Percentiles rank a stretch among this genome's conserved stretches.
These are phyloP conservation scores for Poeciliopsis infans DNA, from an alignment of 2,797 vertebrate species.

Conservation along the genomic window DNA sequence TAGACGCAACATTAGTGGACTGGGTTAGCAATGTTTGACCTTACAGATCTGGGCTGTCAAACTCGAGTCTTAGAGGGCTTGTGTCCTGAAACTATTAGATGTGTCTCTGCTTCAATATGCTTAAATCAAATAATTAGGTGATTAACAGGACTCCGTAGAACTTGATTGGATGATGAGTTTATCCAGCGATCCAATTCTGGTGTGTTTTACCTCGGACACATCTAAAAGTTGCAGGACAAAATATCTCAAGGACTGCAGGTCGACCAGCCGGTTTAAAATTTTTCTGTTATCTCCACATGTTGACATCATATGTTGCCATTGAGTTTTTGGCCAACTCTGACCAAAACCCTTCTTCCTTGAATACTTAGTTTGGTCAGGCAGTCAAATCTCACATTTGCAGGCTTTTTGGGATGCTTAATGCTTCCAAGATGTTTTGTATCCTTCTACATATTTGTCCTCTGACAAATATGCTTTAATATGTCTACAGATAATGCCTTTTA, in stretches of 20 bases:
- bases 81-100: neutral
- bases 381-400: neutral
- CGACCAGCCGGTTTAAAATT: neutral
- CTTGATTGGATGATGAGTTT: neutral
- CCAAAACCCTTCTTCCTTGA: neutral
- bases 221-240: neutral
- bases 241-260: neutral
- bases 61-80: neutral
- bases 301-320: neutral
- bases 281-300: neutral
- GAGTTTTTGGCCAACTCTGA: neutral
- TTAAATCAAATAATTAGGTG: neutral
- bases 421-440: neutral
- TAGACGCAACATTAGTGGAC: neutral
- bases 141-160: neutral
- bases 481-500: neutral
- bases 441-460: neutral
- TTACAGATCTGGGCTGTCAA: neutral
- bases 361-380: neutral
- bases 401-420: neutral
- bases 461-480: neutral
- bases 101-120: neutral
- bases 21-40: neutral
- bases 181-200: neutral
- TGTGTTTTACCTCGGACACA: neutral